A percentile compares a stretch with the other conserved stretches of the same genome.
phyloP scores from a whole-genome alignment of 2,888 invertebrate genomes.

The Drosophila borealis region DNA sequence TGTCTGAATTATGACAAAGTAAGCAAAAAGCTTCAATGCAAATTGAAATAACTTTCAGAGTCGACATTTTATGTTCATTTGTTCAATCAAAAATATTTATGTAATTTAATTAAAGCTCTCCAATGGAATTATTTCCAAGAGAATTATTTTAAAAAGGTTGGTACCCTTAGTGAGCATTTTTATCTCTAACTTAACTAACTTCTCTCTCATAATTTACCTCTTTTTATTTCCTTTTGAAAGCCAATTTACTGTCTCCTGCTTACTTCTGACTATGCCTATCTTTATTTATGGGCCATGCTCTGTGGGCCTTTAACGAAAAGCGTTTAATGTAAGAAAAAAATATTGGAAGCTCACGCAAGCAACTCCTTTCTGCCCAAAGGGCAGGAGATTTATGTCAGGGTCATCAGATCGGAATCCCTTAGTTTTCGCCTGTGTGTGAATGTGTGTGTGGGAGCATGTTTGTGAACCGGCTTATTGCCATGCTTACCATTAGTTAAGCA shows the following conservation, averaged over 20 bases:
- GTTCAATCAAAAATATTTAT: background rate
- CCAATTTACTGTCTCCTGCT: conserved; percentile 36
- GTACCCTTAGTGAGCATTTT: conserved; percentile 1
- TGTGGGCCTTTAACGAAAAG: conserved; percentile 33
- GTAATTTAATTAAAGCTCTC: too few species aligned
- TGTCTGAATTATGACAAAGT: background rate
- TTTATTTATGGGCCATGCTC: conserved; percentile 41
- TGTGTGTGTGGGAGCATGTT: conserved; percentile 14
- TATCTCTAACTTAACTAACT: conserved; percentile 2
- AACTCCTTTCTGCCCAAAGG: conserved; percentile 20
- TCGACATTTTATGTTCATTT: conserved; percentile 26
- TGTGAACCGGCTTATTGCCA: conserved; percentile 49
- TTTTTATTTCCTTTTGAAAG: conserved; percentile 3
- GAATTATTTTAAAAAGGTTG: background rate
- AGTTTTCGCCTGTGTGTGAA: background rate
- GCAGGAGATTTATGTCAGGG: conserved; percentile 44
- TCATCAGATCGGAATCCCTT: conserved; percentile 2
- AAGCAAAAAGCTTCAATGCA: conserved; percentile 7
- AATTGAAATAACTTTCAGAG: conserved; percentile 22
- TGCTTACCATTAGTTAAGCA: conserved; percentile 62
- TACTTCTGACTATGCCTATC: conserved; percentile 6
- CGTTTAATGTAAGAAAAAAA: conserved; percentile 52
- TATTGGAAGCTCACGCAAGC: conserved; percentile 56
- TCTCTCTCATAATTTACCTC: background rate
- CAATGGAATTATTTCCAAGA: background rate